These are phyloP conservation scores for Dexiosoma caninum DNA, from an alignment of 2,888 invertebrate species.

Conservation along the genomic window DNA sequence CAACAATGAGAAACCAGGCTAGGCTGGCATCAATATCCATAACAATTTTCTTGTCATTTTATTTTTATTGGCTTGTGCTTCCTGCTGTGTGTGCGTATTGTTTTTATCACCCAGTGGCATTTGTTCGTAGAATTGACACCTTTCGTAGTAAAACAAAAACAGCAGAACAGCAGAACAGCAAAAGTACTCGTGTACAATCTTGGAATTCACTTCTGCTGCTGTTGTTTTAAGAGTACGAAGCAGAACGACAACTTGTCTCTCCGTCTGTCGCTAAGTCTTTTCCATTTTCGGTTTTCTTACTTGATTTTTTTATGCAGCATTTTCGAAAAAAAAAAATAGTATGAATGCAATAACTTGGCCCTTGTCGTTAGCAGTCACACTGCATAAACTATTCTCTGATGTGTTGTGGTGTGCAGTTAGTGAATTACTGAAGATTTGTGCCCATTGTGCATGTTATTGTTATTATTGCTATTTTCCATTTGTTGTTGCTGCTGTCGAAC, in stretches of 20 bases:
- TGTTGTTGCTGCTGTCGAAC: conserved; percentile 41
- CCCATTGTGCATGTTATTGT: conserved; percentile 47
- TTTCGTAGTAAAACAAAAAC: conserved; percentile 51
- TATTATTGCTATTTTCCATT: conserved; percentile 30
- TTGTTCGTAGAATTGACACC: conserved; percentile 63
- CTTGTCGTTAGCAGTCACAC: conserved; percentile 41
- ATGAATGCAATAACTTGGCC: conserved; percentile 52
- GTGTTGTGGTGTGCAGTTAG: conserved; percentile 42
- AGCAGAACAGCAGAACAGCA: conserved; percentile 29
- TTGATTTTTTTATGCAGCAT: not conserved
- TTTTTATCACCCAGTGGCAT: conserved; percentile 63
- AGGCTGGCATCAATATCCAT: conserved; percentile 57
- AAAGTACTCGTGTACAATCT: conserved; percentile 43
- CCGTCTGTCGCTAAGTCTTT: no score
- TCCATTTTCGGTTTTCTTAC: not conserved
- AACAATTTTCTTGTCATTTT: conserved; percentile 63
- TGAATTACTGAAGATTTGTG: conserved; percentile 60
- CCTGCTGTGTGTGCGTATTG: conserved; percentile 63
- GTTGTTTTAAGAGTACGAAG: conserved; percentile 25
- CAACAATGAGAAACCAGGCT: not conserved
- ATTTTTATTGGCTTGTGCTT: conserved; percentile 63
- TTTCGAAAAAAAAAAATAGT: conserved; percentile 17
- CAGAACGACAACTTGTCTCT: conserved; percentile 43
- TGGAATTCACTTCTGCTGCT: conserved; percentile 51
- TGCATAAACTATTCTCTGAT: conserved; percentile 32